Evolutionary conservation across 1,140 invertebrate species (phyloP), one percentile per base, ranked within the genome.

Genomic region (Microplitis mediator): DNA sequence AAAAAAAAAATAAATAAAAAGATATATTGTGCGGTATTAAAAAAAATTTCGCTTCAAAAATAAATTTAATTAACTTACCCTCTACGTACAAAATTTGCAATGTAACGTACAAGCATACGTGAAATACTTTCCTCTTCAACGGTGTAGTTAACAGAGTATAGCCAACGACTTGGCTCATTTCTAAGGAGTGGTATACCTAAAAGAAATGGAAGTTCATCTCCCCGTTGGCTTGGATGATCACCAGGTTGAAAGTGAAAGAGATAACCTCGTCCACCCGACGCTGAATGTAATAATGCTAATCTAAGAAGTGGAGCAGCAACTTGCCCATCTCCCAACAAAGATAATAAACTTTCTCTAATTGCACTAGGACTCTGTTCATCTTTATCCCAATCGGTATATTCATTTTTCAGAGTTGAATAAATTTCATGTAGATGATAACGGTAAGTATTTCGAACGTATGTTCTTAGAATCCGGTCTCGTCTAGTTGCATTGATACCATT

Each of bases 161-260:
- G n/a, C 58, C 70, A 23, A 23, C 72, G 69, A 74, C 71, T 67
- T 56, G 64, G 65, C 58, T 76, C 72, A 16, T 87, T 88, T n/a
- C 88, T 87, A 4, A 93, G 90, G 52, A 99, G 84, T 23, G 97
- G 97, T 75, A 97, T 91, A 11, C 97, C 98, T 77, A 99, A 90
- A 76, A 97, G 91, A 82, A 96, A 98, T 32, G 97, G 94, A 78
- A 99, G 87, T 84, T 99, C 97, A 83, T 98, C 97, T n/a, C 97
- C 97, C 75, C 94, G 92, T 65, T 97, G 93, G 62, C 85, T 87
- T 91, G 95, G 56, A 92, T 95, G 73, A 88, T 90, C 81, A 91
- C 89, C 92, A 92, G 89, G 94, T 73, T 95, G 93, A 85, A 97
- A 97, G 83, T 97, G 94, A 67, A 96, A 92, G 84, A 95, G 95